Conservation (phyloP, 30 jellyfish, hydroid and myxozoan species). For the Turritopsis dohrnii region DNA sequence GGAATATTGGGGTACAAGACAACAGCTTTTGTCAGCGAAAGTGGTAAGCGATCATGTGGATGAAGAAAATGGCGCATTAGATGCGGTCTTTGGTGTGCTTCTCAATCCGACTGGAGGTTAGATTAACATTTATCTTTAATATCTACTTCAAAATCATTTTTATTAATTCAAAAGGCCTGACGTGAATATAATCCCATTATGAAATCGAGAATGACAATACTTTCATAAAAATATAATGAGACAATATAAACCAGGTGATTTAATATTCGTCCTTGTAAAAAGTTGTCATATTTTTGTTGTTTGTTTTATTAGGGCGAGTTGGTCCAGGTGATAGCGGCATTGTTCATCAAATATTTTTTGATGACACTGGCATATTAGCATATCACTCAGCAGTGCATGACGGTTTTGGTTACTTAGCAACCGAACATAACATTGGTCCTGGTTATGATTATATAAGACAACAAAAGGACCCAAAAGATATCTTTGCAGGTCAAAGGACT, state of each 20-base stretch:
- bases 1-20: constrained; percentile 91
- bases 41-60: constrained; percentile 86
- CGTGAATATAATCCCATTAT: too few relatives aligned
- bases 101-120: constrained; percentile 79
- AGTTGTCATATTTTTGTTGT: not conserved
- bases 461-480: constrained; percentile 46
- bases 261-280: not conserved
- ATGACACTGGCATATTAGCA: constrained; percentile 87
- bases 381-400: constrained; percentile 98
- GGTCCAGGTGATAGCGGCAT: constrained; percentile 98
- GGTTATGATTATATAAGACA: constrained; percentile 92
- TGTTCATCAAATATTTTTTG: constrained; percentile 80
- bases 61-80: constrained; percentile 77
- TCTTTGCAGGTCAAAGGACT: constrained; percentile 87
- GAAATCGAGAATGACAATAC: too few relatives aligned
- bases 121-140: not conserved
- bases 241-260: too few relatives aligned
- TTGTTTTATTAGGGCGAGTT: constrained; percentile 58
- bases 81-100: constrained; percentile 80
- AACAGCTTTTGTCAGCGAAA: constrained; percentile 81
- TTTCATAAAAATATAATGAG: too few relatives aligned
- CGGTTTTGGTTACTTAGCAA: constrained; percentile 82
- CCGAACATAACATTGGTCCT: constrained; percentile 82
- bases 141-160: too few relatives aligned
- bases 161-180: too few relatives aligned